Conservation (phyloP, 1,140 invertebrate genomes). For the Globodera rostochiensis region DNA sequence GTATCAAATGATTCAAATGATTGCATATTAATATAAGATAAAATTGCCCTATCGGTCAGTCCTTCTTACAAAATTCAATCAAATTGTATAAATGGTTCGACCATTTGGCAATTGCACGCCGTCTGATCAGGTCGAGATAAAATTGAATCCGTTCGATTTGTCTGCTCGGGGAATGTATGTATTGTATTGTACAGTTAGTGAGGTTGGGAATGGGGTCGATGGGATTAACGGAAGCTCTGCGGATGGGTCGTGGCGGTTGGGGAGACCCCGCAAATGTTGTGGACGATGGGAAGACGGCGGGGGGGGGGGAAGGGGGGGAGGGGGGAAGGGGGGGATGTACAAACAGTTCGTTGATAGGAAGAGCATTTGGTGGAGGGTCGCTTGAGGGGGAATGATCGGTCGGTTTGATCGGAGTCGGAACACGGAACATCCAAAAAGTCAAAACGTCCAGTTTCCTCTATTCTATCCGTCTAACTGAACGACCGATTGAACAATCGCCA, state of each 20-base stretch:
- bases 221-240: neutral
- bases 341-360: neutral
- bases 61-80: no score
- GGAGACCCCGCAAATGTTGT: neutral
- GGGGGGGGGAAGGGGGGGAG: no score
- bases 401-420: neutral
- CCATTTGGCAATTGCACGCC: neutral
- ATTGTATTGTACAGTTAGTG: neutral
- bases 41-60: no score
- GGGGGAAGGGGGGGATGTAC: neutral
- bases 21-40: neutral
- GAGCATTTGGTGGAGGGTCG: neutral
- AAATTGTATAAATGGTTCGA: no score
- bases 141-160: no score
- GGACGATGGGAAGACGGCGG: neutral
- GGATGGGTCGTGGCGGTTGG: neutral
- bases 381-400: no score
- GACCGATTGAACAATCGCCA: no score
- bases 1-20: neutral
- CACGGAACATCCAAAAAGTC: neutral
- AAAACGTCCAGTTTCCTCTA: neutral
- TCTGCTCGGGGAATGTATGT: neutral
- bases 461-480: no score
- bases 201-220: constrained; percentile 1
- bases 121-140: neutral